Evolutionary conservation across 2,797 vertebrate species (phyloP).

Genomic region (Tadarida brasiliensis): DNA sequence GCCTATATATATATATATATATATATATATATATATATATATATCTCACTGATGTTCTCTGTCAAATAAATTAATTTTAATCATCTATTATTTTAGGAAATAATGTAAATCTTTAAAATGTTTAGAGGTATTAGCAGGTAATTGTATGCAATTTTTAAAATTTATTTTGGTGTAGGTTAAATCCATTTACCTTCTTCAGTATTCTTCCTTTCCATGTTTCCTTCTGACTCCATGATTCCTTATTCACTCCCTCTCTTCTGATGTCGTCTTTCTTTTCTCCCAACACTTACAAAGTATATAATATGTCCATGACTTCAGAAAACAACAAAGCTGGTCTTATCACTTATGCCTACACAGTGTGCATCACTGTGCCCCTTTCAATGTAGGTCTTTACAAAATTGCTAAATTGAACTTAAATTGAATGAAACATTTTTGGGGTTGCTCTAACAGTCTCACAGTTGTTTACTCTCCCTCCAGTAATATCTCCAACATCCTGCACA

Average conservation of each 20-base stretch:
- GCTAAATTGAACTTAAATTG: background rate
- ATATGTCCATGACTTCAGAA: background rate
- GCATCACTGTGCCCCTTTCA: background rate
- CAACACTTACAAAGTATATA: background rate
- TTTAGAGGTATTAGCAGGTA: background rate
- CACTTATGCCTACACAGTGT: background rate
- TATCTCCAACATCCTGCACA: background rate
- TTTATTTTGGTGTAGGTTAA: background rate
- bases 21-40: too few relatives aligned
- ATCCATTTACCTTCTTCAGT: background rate
- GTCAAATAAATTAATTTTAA: constrained; percentile 28
- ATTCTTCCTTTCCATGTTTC: background rate
- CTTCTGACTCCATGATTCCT: background rate
- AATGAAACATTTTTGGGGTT: background rate
- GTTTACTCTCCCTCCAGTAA: background rate
- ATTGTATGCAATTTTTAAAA: background rate
- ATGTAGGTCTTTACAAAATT: background rate
- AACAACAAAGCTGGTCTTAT: background rate
- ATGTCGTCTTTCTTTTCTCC: background rate
- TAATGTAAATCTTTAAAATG: background rate
- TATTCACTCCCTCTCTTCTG: background rate
- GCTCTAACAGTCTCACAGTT: background rate
- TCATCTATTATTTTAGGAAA: background rate
- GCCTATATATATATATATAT: too few relatives aligned
- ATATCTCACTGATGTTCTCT: background rate